Evolutionary conservation across 2,797 vertebrate species (phyloP), one percentile per base, ranked within the genome.

Genomic region (Ispidina picta): DNA sequence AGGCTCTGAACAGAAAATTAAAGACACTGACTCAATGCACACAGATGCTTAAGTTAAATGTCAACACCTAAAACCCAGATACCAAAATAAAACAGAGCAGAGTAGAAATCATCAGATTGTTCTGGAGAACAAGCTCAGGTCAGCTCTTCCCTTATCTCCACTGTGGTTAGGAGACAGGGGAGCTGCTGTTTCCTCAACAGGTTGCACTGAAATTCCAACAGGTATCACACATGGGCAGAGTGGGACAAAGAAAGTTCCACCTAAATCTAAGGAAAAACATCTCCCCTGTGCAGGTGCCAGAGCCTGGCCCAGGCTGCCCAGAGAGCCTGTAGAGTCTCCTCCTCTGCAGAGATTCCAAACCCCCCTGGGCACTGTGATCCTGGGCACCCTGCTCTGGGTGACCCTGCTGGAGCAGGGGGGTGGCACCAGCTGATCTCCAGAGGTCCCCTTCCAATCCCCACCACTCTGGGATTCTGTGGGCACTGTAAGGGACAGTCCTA

Each of bases 61-160:
- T 5, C 64, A 22, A 54, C 22, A 65, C 20, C 31, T 49, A 51
- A 90, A 76, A 64, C 16, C 11, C 41, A 66, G 10, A 31, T 13
- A 21, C 25, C 21, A 56, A 52, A 65, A 18, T 31, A 31, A 46
- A 64, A 52, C 3, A 79, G 22, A 12, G 41, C 73, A 33, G 12
- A 41, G 0, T 4, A 15, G 49, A 55, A 63, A 23, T 9, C 19
- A 58, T 18, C 0, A 54, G 15, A 64, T 0, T 23, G 9, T 21
- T 72, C 8, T 31, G 35, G 41, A 76, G 35, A 65, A 33, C 8
- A 62, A 55, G 21, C 23, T 44, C 58, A 23, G 66, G 12, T 17
- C 1, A 66, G 44, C n/a, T 84, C 48, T 39, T 54, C 16, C 58
- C 19, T 19, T 14, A 82, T 14, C 22, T 88, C 35, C 69, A 13